Evolutionary conservation across 2,797 vertebrate species (phyloP).

Genomic region (Alectoris magna): DNA sequence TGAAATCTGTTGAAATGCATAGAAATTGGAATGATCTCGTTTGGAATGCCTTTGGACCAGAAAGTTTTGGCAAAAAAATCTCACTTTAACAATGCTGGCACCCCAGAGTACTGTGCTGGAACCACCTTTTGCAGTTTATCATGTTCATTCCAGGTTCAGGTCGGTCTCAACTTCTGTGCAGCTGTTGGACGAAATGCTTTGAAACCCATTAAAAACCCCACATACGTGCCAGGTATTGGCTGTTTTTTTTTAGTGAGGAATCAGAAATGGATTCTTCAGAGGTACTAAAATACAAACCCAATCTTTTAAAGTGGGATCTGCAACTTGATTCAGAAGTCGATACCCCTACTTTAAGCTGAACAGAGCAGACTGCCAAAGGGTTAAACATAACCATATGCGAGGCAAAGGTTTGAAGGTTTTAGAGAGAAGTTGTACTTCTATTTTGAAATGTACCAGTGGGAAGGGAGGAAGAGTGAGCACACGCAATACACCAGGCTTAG

Average conservation of each 20-base stretch:
- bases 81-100: not conserved
- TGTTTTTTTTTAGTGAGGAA: not conserved
- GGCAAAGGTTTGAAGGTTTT: not conserved
- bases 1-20: no score
- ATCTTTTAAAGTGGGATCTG: not conserved
- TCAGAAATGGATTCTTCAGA: not conserved
- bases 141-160: not conserved
- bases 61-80: not conserved
- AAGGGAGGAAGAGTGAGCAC: not conserved
- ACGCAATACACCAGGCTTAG: not conserved
- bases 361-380: not conserved
- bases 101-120: not conserved
- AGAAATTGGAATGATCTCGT: not conserved
- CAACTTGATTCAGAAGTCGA: not conserved
- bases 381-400: not conserved
- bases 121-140: not conserved
- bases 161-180: not conserved
- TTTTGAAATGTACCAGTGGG: not conserved
- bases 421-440: not conserved
- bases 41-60: not conserved
- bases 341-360: not conserved
- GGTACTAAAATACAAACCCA: rapidly evolving
- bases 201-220: not conserved
- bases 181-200: not conserved
- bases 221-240: not conserved